phyloP scores from a whole-genome alignment of 2,888 invertebrate species.

The Dinocampus coccinellae region DNA sequence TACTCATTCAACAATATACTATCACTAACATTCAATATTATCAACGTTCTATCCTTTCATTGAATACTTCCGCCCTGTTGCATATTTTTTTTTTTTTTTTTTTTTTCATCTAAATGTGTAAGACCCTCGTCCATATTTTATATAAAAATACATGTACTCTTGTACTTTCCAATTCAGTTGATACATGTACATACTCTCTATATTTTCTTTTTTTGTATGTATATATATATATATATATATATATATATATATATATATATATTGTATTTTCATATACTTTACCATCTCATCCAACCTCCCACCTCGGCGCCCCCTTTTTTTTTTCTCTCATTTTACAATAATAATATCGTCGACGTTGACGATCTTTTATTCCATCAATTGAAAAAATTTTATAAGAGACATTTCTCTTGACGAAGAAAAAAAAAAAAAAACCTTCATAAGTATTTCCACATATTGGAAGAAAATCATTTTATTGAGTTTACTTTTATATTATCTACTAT shows the following conservation, averaged over 20 bases:
- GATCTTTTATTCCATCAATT: constrained; percentile 29
- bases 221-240: background rate
- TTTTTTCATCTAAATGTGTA: constrained; percentile 45
- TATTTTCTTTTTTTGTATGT: constrained; percentile 11
- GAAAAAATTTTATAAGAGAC: constrained; percentile 30
- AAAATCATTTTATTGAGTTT: constrained; percentile 22
- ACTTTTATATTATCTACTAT: background rate
- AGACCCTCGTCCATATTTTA: constrained; percentile 32
- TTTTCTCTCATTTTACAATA: no score
- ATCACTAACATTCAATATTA: constrained; percentile 46
- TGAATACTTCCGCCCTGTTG: constrained; percentile 55
- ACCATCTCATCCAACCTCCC: background rate
- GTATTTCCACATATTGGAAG: constrained; percentile 17
- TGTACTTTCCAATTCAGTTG: constrained; percentile 14
- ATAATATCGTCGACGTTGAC: constrained; percentile 23
- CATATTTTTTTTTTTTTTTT: constrained; percentile 12
- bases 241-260: constrained; percentile 13
- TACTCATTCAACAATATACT: constrained; percentile 23
- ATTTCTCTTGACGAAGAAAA: background rate
- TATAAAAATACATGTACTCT: constrained; percentile 17
- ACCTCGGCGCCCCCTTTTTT: background rate
- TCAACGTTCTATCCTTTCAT: constrained; percentile 52
- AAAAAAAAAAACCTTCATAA: constrained; percentile 20
- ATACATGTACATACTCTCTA: background rate
- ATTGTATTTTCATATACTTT: background rate